These are phyloP conservation scores for Cryptocephalus primarius DNA, from an alignment of 2,888 invertebrate genomes.

Conservation along the genomic window DNA sequence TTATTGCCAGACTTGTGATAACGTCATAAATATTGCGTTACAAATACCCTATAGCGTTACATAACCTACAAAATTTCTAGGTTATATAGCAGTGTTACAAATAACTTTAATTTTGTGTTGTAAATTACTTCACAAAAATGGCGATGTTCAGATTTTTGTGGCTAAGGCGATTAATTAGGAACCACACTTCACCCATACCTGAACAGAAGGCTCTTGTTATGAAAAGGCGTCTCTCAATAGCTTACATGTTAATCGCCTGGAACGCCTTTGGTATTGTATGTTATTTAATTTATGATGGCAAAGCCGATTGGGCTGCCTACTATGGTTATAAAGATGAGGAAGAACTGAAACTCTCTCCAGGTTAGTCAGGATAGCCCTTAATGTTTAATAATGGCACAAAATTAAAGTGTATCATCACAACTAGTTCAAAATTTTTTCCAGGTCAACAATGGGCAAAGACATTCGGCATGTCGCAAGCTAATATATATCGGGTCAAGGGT, in stretches of 20 bases:
- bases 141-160: conserved; percentile 39
- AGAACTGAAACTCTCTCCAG: conserved; percentile 45
- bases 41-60: too few relatives aligned
- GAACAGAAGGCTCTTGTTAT: conserved; percentile 44
- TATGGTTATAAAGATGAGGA: conserved; percentile 53
- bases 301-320: conserved; percentile 55
- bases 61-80: too few relatives aligned
- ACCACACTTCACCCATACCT: conserved; percentile 40
- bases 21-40: too few relatives aligned
- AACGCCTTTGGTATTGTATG: conserved; percentile 56
- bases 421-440: conserved; percentile 29
- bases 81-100: too few relatives aligned
- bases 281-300: conserved; percentile 49
- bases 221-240: conserved; percentile 51
- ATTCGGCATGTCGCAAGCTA: conserved; percentile 46
- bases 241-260: conserved; percentile 58
- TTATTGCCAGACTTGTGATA: too few relatives aligned
- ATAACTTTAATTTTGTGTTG: too few relatives aligned
- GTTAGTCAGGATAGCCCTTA: conserved; percentile 28
- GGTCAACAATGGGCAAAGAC: conserved; percentile 46
- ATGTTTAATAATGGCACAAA: neutral
- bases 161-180: conserved; percentile 41
- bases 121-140: conserved; percentile 19
- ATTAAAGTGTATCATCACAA: too few relatives aligned
- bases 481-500: conserved; percentile 45